Evolutionary conservation across 2,888 invertebrate species (phyloP).

Genomic region (Notodonta ziczac): DNA sequence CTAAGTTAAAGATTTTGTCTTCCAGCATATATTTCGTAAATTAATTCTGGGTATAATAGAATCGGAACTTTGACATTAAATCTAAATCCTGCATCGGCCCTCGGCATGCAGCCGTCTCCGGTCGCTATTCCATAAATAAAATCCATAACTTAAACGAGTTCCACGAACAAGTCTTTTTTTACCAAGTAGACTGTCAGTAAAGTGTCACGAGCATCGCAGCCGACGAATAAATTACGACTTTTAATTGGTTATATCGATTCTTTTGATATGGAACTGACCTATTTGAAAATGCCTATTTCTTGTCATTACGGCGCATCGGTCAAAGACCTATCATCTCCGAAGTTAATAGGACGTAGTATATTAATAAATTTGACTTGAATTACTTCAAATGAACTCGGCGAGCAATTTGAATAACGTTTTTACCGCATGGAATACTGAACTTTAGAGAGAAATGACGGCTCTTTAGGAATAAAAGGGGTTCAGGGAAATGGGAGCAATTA

Average conservation of each 20-base stretch:
- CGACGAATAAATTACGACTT: conserved; percentile 41
- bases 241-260: conserved; percentile 32
- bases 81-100: background rate
- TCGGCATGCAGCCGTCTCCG: conserved; percentile 10
- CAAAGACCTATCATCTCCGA: conserved; percentile 24
- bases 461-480: conserved; percentile 38
- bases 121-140: conserved; percentile 27
- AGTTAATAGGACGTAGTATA: conserved; percentile 43
- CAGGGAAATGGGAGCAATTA: conserved; percentile 34
- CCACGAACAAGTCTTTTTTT: conserved; percentile 26
- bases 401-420: conserved; percentile 53
- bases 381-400: conserved; percentile 46
- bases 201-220: conserved; percentile 35
- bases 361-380: conserved; percentile 41
- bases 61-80: background rate
- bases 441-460: conserved; percentile 24
- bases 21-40: too few relatives aligned
- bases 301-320: background rate
- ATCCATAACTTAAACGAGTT: conserved; percentile 40
- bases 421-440: conserved; percentile 36
- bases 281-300: conserved; percentile 10
- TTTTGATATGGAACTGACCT: conserved; percentile 15
- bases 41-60: background rate
- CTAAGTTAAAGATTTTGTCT: too few relatives aligned
- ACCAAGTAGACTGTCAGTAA: conserved; percentile 31